Evolutionary conservation across 2,113 vertebrate species (phyloP).

Genomic region (Xiphophorus hellerii): DNA sequence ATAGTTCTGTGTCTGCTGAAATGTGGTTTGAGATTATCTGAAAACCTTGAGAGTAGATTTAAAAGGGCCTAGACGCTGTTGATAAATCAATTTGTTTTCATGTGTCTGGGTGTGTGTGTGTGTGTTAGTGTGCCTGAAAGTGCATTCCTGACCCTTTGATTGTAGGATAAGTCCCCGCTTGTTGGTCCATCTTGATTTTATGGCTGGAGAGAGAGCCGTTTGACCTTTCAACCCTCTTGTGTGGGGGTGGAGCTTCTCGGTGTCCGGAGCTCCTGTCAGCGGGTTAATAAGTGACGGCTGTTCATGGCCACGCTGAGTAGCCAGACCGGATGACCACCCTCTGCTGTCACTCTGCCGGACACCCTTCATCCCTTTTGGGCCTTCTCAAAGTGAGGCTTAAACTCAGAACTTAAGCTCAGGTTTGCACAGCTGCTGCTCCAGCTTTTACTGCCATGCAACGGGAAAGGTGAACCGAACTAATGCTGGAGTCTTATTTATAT

Average conservation of each 20-base stretch:
- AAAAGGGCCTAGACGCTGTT: constrained; percentile 51
- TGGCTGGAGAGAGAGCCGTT: constrained; percentile 88
- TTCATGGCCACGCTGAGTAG: constrained; percentile 87
- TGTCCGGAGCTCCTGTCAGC: constrained; percentile 83
- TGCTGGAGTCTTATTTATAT: constrained; percentile 22
- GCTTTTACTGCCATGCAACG: constrained; percentile 81
- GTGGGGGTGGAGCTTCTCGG: constrained; percentile 82
- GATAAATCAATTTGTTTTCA: constrained; percentile 76
- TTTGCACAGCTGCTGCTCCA: constrained; percentile 89
- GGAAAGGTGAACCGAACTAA: constrained; percentile 82
- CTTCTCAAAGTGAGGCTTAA: constrained; percentile 79
- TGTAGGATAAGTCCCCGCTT: constrained; percentile 83
- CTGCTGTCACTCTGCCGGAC: constrained; percentile 69
- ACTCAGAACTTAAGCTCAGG: constrained; percentile 83
- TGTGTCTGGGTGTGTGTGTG: constrained; percentile 13
- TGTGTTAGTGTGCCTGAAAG: constrained; percentile 36
- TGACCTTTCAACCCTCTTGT: constrained; percentile 91
- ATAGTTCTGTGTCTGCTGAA: constrained; percentile 20
- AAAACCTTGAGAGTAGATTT: constrained; percentile 43
- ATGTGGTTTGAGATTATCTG: constrained; percentile 11
- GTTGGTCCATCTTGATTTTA: constrained; percentile 89
- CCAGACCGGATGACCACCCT: constrained; percentile 77
- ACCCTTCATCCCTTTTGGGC: constrained; percentile 60
- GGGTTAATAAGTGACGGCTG: constrained; percentile 95
- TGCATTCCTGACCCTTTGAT: constrained; percentile 73